Base-by-base conservation (phyloP, 2,113 vertebrate species). In the Notarius lentiginosus region DNA sequence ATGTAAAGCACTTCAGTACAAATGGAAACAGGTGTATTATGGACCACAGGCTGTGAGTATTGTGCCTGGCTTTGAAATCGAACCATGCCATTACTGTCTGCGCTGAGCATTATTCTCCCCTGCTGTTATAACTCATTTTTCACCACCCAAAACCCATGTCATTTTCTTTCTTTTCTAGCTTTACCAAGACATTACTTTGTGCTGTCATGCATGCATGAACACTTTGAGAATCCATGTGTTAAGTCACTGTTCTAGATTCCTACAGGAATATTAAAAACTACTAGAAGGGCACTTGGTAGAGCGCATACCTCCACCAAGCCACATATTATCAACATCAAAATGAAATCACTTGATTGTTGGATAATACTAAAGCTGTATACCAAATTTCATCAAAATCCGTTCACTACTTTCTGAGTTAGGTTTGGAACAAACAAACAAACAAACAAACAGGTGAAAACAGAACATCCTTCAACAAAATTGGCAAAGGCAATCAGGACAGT, bases 21-120 rank as follows among this genome's bases (percentile, higher is more conserved):
- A 83, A 83, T 47, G 80, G 60, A 63, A 63, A 82, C 80, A 82
- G 80, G 60, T 24, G 58, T 60, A 82, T 82, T 65, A 82, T n/a
- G 41, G 60, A 65, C 80, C 34, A 82, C 60, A 66, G 81, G 61
- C 81, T 53, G 81, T 51, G 61, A n/a, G 4, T 53, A 66, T 66
- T 51, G 61, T n/a, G 15, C 41, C 61, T 66, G 22, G 56, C 47
- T 4, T 51, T 66, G 47, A 51, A 53, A 66, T 53, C 8, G 24
- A 66, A 83, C 11, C 47, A 14, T 53, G 6, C 41, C 41, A 51
- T 82, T 82, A 27, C n/a, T 83, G 12, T 18, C 24, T 51, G 14
- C 1, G 5, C 58, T 4, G 58, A 49, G 41, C 24, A 4, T 5
- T 24, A 53, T 83, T 83, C 61, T 11, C 60, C 53, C 61, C 41